Evolutionary conservation across 2,888 invertebrate genomes (phyloP), one percentile per base, ranked within the genome.

Genomic region (Acronicta aceris): DNA sequence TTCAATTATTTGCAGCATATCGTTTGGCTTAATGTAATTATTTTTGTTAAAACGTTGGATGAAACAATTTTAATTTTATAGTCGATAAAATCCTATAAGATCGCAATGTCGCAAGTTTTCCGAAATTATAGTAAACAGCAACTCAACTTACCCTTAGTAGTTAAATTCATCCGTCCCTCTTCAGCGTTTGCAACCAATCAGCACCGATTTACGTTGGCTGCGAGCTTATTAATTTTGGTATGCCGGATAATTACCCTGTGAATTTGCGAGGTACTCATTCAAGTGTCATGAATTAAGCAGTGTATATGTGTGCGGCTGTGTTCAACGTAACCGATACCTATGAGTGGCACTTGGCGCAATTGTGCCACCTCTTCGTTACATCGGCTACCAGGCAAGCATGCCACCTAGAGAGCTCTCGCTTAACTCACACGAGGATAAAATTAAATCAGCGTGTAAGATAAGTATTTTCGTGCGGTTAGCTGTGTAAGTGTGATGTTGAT

Each of bases 111-210:
- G 78, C 74, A 57, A 43, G 12, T n/a, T 38, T 47, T 15, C 12
- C 9, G 21, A 47, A 50, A 56, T 59, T 59, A 55, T 43, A 55
- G 62, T 64, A 59, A 62, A 53, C 50, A 61, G 47, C 42, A 53
- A 53, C 15, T 13, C 2, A 66, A 87, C 93, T 92, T 81, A 94
- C 94, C 92, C 77, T 89, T 94, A 77, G 94, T 94, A 86, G 93
- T 94, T 90, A 94, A 89, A 94, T 94, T 94, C 94, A 94, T 94
- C 85, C 93, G 93, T 89, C 82, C 89, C 91, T 91, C 92, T 92
- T 91, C 84, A 90, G 74, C 77, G 85, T 82, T 84, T 83, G 79
- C 88, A 84, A 85, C 85, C 90, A 92, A 93, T 93, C 91, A 91
- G 87, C 82, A 83, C 82, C 82, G 91, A 90, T 91, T 89, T 89